phyloP scores from a whole-genome alignment of 2,113 vertebrate genomes.

The Phylloscopus whistleri region DNA sequence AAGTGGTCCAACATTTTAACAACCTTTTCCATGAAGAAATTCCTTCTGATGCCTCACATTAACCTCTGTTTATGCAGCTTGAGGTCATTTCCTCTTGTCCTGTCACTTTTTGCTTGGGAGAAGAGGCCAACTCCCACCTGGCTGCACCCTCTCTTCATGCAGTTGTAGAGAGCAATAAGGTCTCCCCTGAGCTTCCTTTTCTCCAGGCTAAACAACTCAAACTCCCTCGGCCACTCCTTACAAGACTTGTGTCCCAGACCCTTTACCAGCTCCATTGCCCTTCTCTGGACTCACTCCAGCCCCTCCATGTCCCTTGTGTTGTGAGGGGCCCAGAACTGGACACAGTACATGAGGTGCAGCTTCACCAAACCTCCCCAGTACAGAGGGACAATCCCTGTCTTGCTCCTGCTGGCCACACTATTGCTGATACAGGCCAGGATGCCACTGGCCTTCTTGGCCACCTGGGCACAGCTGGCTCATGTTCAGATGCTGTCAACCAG shows the following conservation, averaged over 20 bases:
- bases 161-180: background rate
- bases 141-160: background rate
- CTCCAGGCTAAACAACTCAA: background rate
- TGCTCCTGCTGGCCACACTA: background rate
- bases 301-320: background rate
- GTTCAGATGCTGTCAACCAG: background rate
- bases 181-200: background rate
- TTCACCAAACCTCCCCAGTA: background rate
- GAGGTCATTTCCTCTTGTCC: background rate
- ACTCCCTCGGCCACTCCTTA: background rate
- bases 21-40: background rate
- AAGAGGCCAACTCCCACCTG: no score
- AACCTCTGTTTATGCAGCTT: background rate
- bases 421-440: background rate
- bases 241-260: background rate
- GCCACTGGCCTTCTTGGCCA: background rate
- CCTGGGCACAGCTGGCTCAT: background rate
- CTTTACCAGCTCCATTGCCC: background rate
- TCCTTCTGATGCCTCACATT: background rate
- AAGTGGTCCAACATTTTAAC: fast-evolving
- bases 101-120: no score
- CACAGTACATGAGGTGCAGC: fast-evolving
- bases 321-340: background rate
- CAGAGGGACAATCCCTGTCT: background rate
- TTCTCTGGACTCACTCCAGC: fast-evolving